Conservation (phyloP, 2,113 vertebrate species). For the Tapirus terrestris region DNA sequence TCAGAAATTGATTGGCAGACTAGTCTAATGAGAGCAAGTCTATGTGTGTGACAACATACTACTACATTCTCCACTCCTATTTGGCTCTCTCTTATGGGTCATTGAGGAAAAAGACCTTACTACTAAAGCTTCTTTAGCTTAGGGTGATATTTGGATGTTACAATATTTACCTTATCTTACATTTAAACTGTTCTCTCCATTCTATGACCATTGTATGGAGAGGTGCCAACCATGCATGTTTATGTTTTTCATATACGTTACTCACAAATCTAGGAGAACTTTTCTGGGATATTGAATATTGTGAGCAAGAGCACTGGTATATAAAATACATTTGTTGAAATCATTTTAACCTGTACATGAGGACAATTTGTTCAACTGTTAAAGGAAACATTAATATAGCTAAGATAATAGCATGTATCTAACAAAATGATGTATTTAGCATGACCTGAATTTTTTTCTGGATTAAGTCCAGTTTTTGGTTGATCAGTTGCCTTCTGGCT, state of each 20-base stretch:
- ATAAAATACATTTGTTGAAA: not conserved
- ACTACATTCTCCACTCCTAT: not conserved
- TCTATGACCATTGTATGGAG: not conserved
- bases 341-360: not conserved
- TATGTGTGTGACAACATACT: not conserved
- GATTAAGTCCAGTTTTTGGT: not conserved
- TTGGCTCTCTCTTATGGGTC: not conserved
- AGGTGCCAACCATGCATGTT: not conserved
- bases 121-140: not conserved
- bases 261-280: not conserved
- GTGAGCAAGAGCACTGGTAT: not conserved
- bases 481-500: not conserved
- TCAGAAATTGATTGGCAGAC: not conserved
- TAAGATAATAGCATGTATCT: slow-evolving; percentile 26
- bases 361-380: not conserved
- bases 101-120: not conserved
- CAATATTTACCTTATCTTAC: not conserved
- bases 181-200: not conserved
- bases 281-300: not conserved
- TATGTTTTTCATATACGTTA: not conserved
- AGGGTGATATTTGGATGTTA: not conserved
- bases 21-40: not conserved
- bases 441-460: not conserved
- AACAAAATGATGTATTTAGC: not conserved
- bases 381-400: not conserved